A percentile compares a stretch with the other conserved stretches of the same genome.
Evolutionary conservation across 1,140 invertebrate genomes (phyloP).

Genomic region (Achatina immaculata): DNA sequence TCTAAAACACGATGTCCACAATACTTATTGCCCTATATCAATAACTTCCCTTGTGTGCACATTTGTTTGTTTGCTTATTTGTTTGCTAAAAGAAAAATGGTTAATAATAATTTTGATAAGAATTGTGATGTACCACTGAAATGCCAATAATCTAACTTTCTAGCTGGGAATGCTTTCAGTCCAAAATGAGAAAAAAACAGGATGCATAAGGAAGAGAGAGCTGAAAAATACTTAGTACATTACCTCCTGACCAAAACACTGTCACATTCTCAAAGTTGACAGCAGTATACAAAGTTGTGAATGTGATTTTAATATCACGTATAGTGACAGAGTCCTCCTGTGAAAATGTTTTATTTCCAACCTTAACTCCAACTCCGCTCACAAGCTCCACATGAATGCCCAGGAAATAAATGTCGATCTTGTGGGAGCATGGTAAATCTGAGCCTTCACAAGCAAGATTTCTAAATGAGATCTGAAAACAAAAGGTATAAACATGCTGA

Average conservation of each 20-base stretch:
- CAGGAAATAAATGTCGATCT: neutral
- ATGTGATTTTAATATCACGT: neutral
- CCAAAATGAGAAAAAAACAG: no score
- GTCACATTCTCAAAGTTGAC: slow-evolving; percentile 20
- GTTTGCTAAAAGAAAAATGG: no score
- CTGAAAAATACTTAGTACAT: no score
- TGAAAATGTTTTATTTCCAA: neutral
- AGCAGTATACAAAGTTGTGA: slow-evolving; percentile 2
- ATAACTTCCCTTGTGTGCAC: no score
- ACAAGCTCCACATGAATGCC: slow-evolving; percentile 15
- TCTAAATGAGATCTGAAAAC: slow-evolving; percentile 3
- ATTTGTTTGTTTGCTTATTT: no score
- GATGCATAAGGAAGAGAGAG: no score
- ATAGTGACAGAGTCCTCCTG: neutral
- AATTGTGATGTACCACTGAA: no score
- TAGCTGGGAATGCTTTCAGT: no score
- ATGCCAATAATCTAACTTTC: no score
- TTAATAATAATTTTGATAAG: no score
- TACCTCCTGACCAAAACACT: slow-evolving; percentile 25
- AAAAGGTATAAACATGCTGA: neutral
- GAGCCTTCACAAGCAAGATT: slow-evolving; percentile 8
- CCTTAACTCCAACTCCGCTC: neutral
- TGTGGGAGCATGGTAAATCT: neutral
- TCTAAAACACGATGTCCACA: no score
- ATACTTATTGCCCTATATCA: no score